These are phyloP conservation scores for Kuschelorhynchus macadamiae DNA, from an alignment of 2,888 invertebrate species.

Conservation along the genomic window DNA sequence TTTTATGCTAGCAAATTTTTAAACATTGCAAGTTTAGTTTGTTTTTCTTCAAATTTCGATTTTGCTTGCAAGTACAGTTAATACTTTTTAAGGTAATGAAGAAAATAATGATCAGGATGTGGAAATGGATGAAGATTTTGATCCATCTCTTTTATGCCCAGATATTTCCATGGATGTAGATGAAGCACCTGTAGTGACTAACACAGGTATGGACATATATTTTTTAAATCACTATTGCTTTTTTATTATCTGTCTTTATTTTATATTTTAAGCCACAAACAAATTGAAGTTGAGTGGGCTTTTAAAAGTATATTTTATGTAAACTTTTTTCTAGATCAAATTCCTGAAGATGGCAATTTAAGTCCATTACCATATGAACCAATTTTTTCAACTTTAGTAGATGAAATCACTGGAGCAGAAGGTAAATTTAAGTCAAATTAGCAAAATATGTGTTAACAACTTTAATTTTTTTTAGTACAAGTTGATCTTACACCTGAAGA, in stretches of 20 bases:
- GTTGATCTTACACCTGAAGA: slow-evolving; percentile 60
- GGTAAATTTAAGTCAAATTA: slow-evolving; percentile 48
- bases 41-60: no score
- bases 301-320: neutral
- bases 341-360: slow-evolving; percentile 50
- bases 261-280: no score
- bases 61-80: no score
- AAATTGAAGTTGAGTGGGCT: no score
- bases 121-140: slow-evolving; percentile 59
- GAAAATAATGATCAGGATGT: slow-evolving; percentile 31
- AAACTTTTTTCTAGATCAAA: slow-evolving; percentile 42
- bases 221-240: neutral
- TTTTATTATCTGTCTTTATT: neutral
- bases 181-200: slow-evolving; percentile 60
- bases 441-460: neutral
- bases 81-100: slow-evolving; percentile 9
- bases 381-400: slow-evolving; percentile 60
- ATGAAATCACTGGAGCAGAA: slow-evolving; percentile 63
- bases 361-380: slow-evolving; percentile 58
- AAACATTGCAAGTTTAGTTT: no score
- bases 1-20: no score
- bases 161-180: slow-evolving; percentile 66
- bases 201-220: slow-evolving; percentile 45
- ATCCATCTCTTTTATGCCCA: slow-evolving; percentile 63
- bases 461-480: slow-evolving; percentile 55